A percentile compares a stretch with the other conserved stretches of the same genome.
Evolutionary conservation across 2,888 invertebrate genomes (phyloP).

Genomic region (Stictocephala bisonia): DNA sequence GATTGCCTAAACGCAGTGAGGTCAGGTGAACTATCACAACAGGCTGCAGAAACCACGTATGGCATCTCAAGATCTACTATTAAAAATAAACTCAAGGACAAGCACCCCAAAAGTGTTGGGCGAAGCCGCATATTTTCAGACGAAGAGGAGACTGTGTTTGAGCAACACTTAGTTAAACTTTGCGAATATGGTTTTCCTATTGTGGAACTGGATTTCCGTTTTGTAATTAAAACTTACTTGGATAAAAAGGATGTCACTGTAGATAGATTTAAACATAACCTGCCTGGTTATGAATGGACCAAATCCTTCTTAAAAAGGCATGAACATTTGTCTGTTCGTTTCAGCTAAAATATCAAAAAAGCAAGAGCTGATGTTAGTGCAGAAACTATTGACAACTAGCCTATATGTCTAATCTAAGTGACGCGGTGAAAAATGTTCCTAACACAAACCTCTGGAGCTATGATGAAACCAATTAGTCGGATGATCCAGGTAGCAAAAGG

Average conservation of each 20-base stretch:
- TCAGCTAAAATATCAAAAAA: constrained; percentile 56
- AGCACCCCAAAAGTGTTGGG: constrained; percentile 46
- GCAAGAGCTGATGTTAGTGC: constrained; percentile 51
- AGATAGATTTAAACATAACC: constrained; percentile 57
- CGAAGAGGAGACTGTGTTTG: constrained; percentile 57
- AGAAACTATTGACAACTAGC: constrained; percentile 50
- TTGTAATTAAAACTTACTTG: constrained; percentile 38
- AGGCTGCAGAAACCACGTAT: constrained; percentile 46
- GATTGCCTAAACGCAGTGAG: constrained; percentile 48
- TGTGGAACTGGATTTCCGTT: constrained; percentile 47
- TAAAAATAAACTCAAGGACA: constrained; percentile 51
- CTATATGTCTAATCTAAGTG: constrained; percentile 48
- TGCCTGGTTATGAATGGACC: constrained; percentile 58
- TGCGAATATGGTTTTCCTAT: constrained; percentile 58
- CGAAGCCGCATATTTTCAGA: constrained; percentile 50
- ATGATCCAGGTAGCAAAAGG: constrained; percentile 59
- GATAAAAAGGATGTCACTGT: constrained; percentile 43
- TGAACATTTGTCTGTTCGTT: constrained; percentile 46
- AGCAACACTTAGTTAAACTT: constrained; percentile 51
- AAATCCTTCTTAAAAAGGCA: constrained; percentile 53
- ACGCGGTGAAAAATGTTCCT: constrained; percentile 50
- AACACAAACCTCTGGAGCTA: constrained; percentile 60
- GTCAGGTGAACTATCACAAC: constrained; percentile 46
- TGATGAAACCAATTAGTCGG: constrained; percentile 58
- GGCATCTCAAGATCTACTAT: constrained; percentile 52